A percentile compares a stretch with the other conserved stretches of the same genome.
These are phyloP conservation scores for Simalia tracyae DNA, from an alignment of 2,797 vertebrate species.

Conservation along the genomic window DNA sequence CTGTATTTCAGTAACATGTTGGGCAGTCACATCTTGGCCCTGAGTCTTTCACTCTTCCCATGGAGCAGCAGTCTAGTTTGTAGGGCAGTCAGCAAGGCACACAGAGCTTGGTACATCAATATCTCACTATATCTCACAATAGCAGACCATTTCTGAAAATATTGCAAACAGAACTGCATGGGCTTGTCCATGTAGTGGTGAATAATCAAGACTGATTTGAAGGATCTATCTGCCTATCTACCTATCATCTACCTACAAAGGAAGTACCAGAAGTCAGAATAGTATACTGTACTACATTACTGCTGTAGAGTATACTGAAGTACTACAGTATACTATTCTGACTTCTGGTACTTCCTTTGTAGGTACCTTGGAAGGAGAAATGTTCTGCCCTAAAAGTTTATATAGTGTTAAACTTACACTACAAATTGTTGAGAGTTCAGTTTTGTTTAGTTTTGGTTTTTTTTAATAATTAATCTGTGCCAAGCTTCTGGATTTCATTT, in stretches of 20 bases:
- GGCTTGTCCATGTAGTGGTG: background rate
- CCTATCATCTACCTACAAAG: background rate
- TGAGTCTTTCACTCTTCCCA: slow-evolving; percentile 8
- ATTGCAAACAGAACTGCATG: background rate
- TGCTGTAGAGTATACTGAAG: background rate
- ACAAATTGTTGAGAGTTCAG: background rate
- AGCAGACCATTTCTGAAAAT: background rate
- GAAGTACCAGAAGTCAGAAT: background rate
- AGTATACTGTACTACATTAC: background rate
- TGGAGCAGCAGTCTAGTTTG: too few relatives aligned
- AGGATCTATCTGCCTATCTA: background rate
- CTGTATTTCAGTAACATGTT: slow-evolving; percentile 33
- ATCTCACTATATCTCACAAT: background rate
- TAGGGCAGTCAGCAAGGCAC: too few relatives aligned
- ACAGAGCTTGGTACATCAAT: too few relatives aligned
- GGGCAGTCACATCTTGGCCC: slow-evolving; percentile 34
- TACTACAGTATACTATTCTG: background rate
- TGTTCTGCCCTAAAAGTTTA: background rate
- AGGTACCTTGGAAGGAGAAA: background rate
- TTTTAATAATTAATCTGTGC: background rate
- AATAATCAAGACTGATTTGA: background rate
- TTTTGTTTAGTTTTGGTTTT: background rate
- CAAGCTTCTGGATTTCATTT: slow-evolving; percentile 12
- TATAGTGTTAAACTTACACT: background rate
- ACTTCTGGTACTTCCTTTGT: background rate